phyloP scores from a whole-genome alignment of 2,888 invertebrate genomes.

The Pseudanteris insignis region DNA sequence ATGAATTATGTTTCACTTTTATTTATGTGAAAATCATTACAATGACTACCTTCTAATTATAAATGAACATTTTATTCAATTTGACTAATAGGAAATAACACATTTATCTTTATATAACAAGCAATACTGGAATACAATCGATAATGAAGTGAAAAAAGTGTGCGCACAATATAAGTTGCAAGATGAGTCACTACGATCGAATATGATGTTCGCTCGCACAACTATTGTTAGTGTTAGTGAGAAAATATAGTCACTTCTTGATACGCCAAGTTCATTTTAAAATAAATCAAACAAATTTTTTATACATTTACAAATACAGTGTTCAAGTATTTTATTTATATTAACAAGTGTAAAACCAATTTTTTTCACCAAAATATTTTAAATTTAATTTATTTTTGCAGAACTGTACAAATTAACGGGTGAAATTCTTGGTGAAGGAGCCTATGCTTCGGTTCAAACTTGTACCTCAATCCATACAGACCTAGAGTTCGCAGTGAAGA shows the following conservation, averaged over 20 bases:
- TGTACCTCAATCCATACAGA: slow-evolving; percentile 91
- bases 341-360: background rate
- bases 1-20: too few species aligned
- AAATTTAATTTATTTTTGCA: slow-evolving; percentile 63
- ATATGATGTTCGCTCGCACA: background rate
- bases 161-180: too few species aligned
- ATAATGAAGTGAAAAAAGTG: background rate
- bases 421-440: slow-evolving; percentile 95
- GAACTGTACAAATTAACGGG: slow-evolving; percentile 95
- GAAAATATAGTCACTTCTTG: background rate
- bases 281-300: too few species aligned
- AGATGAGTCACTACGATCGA: background rate
- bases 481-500: slow-evolving; percentile 96
- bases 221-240: background rate
- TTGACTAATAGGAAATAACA: background rate
- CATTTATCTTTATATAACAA: background rate
- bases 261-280: too few species aligned
- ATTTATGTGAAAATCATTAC: too few species aligned
- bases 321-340: background rate
- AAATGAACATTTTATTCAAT: too few species aligned
- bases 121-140: background rate
- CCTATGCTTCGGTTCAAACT: slow-evolving; percentile 95
- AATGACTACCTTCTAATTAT: too few species aligned
- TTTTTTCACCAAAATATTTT: background rate
- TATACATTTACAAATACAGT: too few species aligned